Base-by-base conservation (phyloP, 2,113 vertebrate species). In the Nycticryphes semicollaris region DNA sequence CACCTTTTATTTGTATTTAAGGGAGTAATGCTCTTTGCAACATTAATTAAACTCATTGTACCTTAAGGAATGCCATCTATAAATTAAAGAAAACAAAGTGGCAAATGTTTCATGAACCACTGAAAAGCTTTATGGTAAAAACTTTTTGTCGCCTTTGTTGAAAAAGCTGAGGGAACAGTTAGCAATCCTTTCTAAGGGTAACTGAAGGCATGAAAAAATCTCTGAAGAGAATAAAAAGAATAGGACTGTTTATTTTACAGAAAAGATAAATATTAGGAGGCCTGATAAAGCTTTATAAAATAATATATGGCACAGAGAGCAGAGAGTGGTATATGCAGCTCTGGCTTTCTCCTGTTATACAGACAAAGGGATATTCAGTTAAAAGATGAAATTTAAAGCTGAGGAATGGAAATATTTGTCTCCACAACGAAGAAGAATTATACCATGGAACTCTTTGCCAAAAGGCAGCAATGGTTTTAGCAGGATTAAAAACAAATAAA, bases 211-310 rank as follows among this genome's bases (percentile, higher is more conserved):
- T 37, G 45, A 54, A 94, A 93, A 92, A 60, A 78, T 57, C 31
- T 73, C 48, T 60, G 62, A 76, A 82, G 11, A 39, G 15, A 87
- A 20, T 83, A 84, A 92, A 90, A 91, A 94, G 74, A 92, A 63
- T 53, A 72, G 37, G 19, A 30, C 31, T 56, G 48, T 91, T 96
- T 95, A 69, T 93, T 92, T 89, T 91, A 82, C 20, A 76, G 66
- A 89, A 93, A 94, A 94, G 77, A 92, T 76, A 95, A 96, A 94
- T 82, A 87, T 18, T 79, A 91, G 56, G 73, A 76, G n/a, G 31
- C 37, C 81, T 92, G 80, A 95, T 92, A 93, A 96, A 94, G 9
- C 41, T 79, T 87, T 94, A 76, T 93, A 89, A 94, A 96, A 87
- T 93, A 89, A 92, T 85, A 76, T 87, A 87, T 85, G 43, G 33